phyloP scores from a whole-genome alignment of 2,797 vertebrate species.

The Sebastes variabilis region DNA sequence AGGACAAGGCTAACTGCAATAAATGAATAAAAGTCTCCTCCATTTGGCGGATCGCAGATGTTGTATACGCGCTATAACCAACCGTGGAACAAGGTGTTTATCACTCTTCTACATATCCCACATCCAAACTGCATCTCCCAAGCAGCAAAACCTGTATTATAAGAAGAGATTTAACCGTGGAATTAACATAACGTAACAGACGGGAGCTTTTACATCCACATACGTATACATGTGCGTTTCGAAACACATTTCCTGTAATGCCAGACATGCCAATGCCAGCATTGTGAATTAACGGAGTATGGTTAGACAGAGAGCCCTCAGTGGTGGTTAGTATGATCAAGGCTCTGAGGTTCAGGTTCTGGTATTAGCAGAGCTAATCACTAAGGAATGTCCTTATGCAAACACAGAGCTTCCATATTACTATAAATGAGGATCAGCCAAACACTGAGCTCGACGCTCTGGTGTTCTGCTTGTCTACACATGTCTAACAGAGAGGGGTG shows the following conservation, averaged over 20 bases:
- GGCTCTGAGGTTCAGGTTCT: slow-evolving; percentile 59
- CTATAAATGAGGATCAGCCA: slow-evolving; percentile 76
- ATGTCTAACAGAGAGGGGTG: slow-evolving; percentile 28
- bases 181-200: background rate
- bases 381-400: slow-evolving; percentile 77
- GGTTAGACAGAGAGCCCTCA: slow-evolving; percentile 30
- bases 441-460: slow-evolving; percentile 63
- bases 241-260: slow-evolving; percentile 23
- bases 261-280: background rate
- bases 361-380: slow-evolving; percentile 76
- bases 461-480: slow-evolving; percentile 64
- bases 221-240: background rate
- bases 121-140: background rate
- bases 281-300: slow-evolving; percentile 11
- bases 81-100: background rate
- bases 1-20: background rate
- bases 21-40: background rate
- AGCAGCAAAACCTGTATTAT: background rate
- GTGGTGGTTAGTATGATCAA: slow-evolving; percentile 38
- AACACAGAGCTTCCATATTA: slow-evolving; percentile 75
- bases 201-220: background rate
- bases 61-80: background rate
- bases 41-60: background rate
- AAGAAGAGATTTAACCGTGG: background rate
- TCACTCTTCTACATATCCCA: background rate